Base-by-base conservation (phyloP, 2,113 vertebrate species). In the Halichoerus grypus region DNA sequence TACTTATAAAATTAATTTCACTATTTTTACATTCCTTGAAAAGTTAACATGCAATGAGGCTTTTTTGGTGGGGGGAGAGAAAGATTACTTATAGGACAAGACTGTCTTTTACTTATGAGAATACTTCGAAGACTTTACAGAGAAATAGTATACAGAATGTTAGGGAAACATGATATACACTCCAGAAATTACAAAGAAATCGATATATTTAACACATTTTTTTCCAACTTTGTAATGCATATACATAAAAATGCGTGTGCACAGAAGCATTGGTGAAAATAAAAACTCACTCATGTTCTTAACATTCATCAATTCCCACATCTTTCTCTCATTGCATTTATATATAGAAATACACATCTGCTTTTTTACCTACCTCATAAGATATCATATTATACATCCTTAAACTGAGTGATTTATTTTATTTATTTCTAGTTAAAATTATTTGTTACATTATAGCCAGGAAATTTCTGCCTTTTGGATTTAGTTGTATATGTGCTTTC, bases 1-100 rank as follows among this genome's bases (percentile, higher is more conserved):
- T 96, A 84, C 39, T 65, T 65, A 57, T 42, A 63, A 87, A 91
- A 14, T 53, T 63, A 59, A 31, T 80, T 84, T 65, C 91, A 82
- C 16, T 72, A 57, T 10, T 71, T 39, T 86, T 59, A 55, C 3
- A 46, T 63, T 95, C 46, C 36, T 65, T 86, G 39, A 83, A 65
- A 61, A 91, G 55, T 36, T 79, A 85, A 42, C n/a, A 87, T 63
- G 31, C 5, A 5, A 22, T 92, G 24, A 79, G 61, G 39, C 2
- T 21, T 28, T 46, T 55, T 51, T 51, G n/a, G 13, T 72, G 6
- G 5, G 5, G 18, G 33, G 21, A 93, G 1, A 7, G 5, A 57
- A 69, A 46, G 28, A 90, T 94, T 74, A 87, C 49, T 88, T 80
- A 33, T 14, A 19, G 83, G 57, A 53, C 33, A 88, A 31, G 16